phyloP scores from a whole-genome alignment of 1,140 invertebrate species.

The Drosophila littoralis region DNA sequence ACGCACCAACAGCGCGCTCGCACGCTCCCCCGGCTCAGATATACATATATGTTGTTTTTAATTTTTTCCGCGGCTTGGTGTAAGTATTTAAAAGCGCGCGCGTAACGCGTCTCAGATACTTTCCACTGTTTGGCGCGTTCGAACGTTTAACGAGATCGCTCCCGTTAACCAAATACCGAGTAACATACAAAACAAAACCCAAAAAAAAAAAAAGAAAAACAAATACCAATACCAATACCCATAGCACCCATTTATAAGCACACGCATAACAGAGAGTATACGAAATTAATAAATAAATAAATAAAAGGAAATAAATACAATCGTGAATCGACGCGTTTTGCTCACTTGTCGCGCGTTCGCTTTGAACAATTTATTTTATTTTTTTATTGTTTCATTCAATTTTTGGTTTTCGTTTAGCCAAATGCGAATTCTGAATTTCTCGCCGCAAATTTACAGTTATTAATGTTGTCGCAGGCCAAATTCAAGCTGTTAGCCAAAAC shows the following conservation, averaged over 20 bases:
- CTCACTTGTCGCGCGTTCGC: neutral
- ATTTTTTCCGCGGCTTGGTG: conserved; percentile 30
- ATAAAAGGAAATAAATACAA: neutral
- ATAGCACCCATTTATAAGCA: neutral
- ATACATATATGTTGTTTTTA: too few relatives aligned
- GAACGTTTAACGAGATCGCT: conserved; percentile 49
- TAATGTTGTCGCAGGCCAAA: conserved; percentile 38
- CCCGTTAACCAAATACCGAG: conserved; percentile 27
- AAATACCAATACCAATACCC: neutral
- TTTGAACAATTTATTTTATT: neutral
- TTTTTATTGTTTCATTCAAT: neutral
- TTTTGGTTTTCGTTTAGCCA: conserved; percentile 2
- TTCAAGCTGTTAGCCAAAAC: conserved; percentile 13
- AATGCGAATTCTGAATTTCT: conserved; percentile 25
- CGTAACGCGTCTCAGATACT: conserved; percentile 69
- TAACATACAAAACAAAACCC: conserved; percentile 5
- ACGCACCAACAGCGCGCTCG: conserved; percentile 12
- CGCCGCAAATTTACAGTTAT: conserved; percentile 23
- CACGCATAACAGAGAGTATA: neutral
- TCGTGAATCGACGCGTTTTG: neutral
- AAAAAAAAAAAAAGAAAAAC: neutral
- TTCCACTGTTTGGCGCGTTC: conserved; percentile 63
- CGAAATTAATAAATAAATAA: neutral
- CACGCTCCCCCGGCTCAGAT: conserved; percentile 23
- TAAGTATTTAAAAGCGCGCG: conserved; percentile 72